Percentiles rank a stretch among this genome's conserved stretches.
phyloP scores from a whole-genome alignment of 1,140 invertebrate species.

The Ostrea denselamellosa region DNA sequence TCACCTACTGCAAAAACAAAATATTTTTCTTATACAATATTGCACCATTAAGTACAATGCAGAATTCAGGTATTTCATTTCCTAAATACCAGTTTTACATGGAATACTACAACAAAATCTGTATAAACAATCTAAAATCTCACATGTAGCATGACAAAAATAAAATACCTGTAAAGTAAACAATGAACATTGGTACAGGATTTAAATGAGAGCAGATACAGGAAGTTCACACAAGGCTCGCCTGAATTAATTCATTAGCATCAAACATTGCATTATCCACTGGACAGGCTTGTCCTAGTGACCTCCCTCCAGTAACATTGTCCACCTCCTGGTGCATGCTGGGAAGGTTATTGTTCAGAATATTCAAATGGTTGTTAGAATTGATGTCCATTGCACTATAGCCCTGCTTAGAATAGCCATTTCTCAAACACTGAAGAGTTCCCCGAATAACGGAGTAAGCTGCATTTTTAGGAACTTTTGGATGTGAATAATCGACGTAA shows the following conservation, averaged over 20 bases:
- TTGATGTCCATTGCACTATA: constrained; percentile 6
- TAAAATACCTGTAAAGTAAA: neutral
- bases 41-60: too few species aligned
- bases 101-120: neutral
- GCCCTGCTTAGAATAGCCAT: neutral
- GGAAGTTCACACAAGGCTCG: neutral
- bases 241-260: neutral
- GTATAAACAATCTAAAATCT: neutral
- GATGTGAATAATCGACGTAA: constrained; percentile 34
- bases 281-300: constrained; percentile 11
- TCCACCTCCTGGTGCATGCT: constrained; percentile 23
- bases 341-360: constrained; percentile 27
- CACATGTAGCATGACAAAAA: too few species aligned
- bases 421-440: constrained; percentile 31
- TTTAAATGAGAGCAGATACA: neutral
- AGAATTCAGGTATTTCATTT: too few species aligned
- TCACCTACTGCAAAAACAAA: too few species aligned
- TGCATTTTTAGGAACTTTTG: constrained; percentile 26
- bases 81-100: neutral
- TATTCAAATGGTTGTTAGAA: constrained; percentile 4
- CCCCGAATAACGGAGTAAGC: constrained; percentile 44
- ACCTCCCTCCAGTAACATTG: neutral
- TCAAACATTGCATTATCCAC: constrained; percentile 27
- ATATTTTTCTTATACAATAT: too few species aligned
- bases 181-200: neutral